Percentiles rank a stretch among this genome's conserved stretches.
Conservation (phyloP, 2,797 vertebrate genomes). For the Enteromius afrohamiltoni region DNA sequence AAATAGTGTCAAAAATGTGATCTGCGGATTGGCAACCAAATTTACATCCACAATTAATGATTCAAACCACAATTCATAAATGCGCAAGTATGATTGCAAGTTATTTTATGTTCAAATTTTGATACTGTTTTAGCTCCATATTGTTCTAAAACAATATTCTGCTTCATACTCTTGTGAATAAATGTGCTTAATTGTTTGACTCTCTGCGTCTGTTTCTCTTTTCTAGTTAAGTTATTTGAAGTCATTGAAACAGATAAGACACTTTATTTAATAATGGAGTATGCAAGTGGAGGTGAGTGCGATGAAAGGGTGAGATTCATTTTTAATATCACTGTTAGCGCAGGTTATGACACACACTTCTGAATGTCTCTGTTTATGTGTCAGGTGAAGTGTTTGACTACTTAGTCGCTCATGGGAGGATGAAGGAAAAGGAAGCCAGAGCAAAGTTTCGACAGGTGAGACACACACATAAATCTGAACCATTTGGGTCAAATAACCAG, state of each 20-base stretch:
- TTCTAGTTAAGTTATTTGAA: slow-evolving; percentile 87
- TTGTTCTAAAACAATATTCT: background rate
- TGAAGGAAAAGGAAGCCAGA: slow-evolving; percentile 95
- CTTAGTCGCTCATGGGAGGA: slow-evolving; percentile 93
- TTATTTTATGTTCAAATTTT: background rate
- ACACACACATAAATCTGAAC: background rate
- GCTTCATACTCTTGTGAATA: no score
- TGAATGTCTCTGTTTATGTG: slow-evolving; percentile 19
- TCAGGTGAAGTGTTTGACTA: slow-evolving; percentile 94
- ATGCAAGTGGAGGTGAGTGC: slow-evolving; percentile 87
- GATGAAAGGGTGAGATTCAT: background rate
- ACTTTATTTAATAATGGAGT: slow-evolving; percentile 88
- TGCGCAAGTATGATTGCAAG: background rate
- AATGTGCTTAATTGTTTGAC: background rate
- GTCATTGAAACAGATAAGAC: slow-evolving; percentile 91
- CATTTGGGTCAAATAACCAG: background rate
- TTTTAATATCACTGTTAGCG: background rate
- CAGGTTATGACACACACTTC: background rate
- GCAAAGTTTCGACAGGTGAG: slow-evolving; percentile 96
- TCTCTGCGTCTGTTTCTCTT: slow-evolving; percentile 3
- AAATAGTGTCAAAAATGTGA: background rate
- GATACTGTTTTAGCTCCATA: background rate
- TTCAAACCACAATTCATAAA: background rate
- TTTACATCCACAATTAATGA: background rate
- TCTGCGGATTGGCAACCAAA: background rate